These are phyloP conservation scores for Microtus richardsoni DNA, from an alignment of 2,113 vertebrate species.

Conservation along the genomic window DNA sequence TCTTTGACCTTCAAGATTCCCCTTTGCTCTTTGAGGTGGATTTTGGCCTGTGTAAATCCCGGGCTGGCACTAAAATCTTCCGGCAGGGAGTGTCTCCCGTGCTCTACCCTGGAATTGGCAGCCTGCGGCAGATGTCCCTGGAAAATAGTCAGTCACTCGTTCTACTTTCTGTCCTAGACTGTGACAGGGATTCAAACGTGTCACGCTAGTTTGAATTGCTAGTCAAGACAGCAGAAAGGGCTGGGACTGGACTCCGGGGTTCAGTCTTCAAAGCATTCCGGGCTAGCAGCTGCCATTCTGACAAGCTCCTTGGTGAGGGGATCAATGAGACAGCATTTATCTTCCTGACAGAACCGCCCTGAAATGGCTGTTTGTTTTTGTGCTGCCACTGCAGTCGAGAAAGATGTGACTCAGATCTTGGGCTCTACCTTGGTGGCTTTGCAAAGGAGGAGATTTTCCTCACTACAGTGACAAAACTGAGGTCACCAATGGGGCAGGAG, in stretches of 20 bases:
- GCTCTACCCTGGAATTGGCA: not conserved
- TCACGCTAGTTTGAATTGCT: not conserved
- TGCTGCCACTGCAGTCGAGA: constrained; percentile 30
- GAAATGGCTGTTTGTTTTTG: constrained; percentile 51
- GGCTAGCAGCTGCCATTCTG: constrained; percentile 58
- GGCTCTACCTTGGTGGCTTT: constrained; percentile 8
- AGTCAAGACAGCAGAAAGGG: not conserved
- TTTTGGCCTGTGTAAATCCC: not conserved
- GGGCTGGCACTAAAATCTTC: accelerated
- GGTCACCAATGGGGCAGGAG: not conserved
- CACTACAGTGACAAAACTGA: not conserved
- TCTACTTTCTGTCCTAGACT: not conserved
- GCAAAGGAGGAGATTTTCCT: constrained; percentile 30
- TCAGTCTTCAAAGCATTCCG: constrained; percentile 57
- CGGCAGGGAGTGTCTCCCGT: accelerated
- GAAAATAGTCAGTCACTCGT: not conserved
- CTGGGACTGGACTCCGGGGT: constrained; percentile 63
- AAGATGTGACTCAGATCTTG: not conserved
- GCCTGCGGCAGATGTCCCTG: not conserved
- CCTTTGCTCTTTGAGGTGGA: not conserved
- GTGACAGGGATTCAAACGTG: constrained; percentile 7
- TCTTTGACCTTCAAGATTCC: not conserved
- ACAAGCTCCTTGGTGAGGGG: constrained; percentile 52
- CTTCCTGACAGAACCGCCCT: constrained; percentile 55
- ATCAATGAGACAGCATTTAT: constrained; percentile 71